Evolutionary conservation across 1,140 invertebrate genomes (phyloP).

Genomic region (Euschistus heros): DNA sequence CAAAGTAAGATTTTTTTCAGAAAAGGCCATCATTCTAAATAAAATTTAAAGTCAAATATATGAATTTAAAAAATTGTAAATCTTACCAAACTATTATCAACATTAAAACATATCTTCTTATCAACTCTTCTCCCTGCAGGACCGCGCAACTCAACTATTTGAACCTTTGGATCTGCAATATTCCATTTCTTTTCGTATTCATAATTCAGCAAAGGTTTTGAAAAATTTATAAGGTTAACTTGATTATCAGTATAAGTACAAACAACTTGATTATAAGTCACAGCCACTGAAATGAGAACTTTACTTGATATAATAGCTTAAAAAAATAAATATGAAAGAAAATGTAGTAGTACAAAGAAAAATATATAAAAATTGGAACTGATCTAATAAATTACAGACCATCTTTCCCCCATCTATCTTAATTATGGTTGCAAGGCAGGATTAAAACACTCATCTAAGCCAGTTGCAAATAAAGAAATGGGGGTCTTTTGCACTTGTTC

Average conservation of each 20-base stretch:
- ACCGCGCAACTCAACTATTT: constrained; percentile 45
- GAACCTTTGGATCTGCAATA: constrained; percentile 50
- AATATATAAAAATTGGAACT: too few relatives aligned
- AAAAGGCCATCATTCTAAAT: too few relatives aligned
- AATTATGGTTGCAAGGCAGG: too few relatives aligned
- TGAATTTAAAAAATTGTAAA: background rate
- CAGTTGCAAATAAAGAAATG: too few relatives aligned
- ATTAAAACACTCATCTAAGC: too few relatives aligned
- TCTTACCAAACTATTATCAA: constrained; percentile 46
- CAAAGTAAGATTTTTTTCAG: too few relatives aligned
- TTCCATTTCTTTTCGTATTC: constrained; percentile 46
- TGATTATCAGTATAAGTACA: constrained; percentile 56
- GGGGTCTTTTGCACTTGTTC: too few relatives aligned
- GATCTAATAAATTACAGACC: too few relatives aligned
- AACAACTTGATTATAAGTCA: constrained; percentile 51
- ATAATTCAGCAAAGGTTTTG: constrained; percentile 42
- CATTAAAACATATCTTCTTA: constrained; percentile 50
- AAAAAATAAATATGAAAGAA: too few relatives aligned
- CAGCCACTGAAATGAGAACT: constrained; percentile 43
- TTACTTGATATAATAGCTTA: too few relatives aligned
- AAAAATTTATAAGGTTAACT: constrained; percentile 51
- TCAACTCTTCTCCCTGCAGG: constrained; percentile 51
- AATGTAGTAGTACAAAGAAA: too few relatives aligned
- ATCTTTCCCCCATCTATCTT: too few relatives aligned
- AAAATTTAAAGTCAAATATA: background rate